phyloP scores from a whole-genome alignment of 2,113 vertebrate genomes.

The Oryzias melastigma region DNA sequence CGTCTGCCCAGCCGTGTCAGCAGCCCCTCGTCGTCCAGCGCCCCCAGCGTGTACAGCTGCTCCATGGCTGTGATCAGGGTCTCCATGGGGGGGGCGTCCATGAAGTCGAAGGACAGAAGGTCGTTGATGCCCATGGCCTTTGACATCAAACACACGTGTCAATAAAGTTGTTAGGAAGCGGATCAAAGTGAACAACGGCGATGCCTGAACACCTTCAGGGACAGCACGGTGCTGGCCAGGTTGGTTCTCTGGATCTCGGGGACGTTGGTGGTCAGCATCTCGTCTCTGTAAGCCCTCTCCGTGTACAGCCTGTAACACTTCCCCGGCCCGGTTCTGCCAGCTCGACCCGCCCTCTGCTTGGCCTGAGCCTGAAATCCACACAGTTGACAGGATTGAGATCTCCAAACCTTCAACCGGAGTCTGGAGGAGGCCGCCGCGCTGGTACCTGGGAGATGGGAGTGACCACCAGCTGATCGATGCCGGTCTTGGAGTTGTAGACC shows the following conservation, averaged over 20 bases:
- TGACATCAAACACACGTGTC: neutral
- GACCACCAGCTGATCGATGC: conserved; percentile 97
- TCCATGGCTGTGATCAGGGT: conserved; percentile 99
- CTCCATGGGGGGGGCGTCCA: conserved; percentile 99
- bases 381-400: neutral
- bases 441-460: conserved; percentile 96
- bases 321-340: conserved; percentile 92
- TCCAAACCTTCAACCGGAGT: no score
- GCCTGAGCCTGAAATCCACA: conserved; percentile 84
- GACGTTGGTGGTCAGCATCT: conserved; percentile 97
- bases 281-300: conserved; percentile 95
- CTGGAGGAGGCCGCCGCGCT: no score
- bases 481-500: conserved; percentile 98
- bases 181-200: neutral
- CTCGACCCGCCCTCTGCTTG: conserved; percentile 93
- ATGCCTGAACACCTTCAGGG: conserved; percentile 93
- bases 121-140: conserved; percentile 98
- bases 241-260: conserved; percentile 99
- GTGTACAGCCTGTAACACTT: conserved; percentile 96
- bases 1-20: conserved; percentile 93
- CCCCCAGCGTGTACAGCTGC: conserved; percentile 94
- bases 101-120: conserved; percentile 97
- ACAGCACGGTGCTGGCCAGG: conserved; percentile 94
- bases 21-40: conserved; percentile 94
- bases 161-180: neutral